Percentiles rank a stretch among this genome's conserved stretches.
Conservation (phyloP, 2,797 vertebrate genomes). For the Poecilia wingei region DNA sequence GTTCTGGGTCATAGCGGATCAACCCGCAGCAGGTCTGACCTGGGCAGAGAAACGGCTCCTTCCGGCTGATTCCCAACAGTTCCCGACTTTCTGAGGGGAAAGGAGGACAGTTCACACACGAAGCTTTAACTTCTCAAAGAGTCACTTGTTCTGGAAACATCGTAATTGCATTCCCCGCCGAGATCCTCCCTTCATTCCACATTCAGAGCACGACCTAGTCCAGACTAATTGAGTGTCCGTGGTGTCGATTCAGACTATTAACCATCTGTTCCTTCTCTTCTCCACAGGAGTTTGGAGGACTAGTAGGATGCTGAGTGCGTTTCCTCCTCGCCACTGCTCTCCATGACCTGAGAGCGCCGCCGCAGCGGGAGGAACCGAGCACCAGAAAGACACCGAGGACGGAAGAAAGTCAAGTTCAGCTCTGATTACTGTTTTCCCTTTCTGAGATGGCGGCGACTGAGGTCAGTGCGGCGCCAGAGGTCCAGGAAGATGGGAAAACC, state of each 20-base stretch:
- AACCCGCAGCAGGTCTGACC: not conserved
- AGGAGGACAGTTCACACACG: not conserved
- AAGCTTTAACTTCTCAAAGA: slow-evolving; percentile 8
- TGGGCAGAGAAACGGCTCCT: not conserved
- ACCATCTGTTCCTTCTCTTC: slow-evolving; percentile 56
- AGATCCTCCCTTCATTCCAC: slow-evolving; percentile 46
- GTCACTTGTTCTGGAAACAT: slow-evolving; percentile 41
- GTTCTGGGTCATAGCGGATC: too few species aligned
- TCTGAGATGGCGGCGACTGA: slow-evolving; percentile 80
- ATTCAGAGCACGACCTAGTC: slow-evolving; percentile 54
- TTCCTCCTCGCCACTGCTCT: slow-evolving; percentile 68
- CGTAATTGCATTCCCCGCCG: slow-evolving; percentile 45
- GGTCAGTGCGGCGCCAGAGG: slow-evolving; percentile 68
- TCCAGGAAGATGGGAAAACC: slow-evolving; percentile 72
- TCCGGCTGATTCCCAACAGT: not conserved
- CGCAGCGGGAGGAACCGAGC: slow-evolving; percentile 67
- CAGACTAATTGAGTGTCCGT: slow-evolving; percentile 51
- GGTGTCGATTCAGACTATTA: slow-evolving; percentile 57
- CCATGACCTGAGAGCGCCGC: slow-evolving; percentile 79
- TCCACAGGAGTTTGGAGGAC: slow-evolving; percentile 68
- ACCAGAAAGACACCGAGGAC: slow-evolving; percentile 53
- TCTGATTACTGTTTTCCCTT: slow-evolving; percentile 47
- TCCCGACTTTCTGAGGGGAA: not conserved
- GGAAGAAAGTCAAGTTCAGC: slow-evolving; percentile 62
- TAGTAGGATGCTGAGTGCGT: slow-evolving; percentile 80